Evolutionary conservation across 53 echinoderm and acorn worm species (phyloP).

Genomic region (Echinometra lucunter): DNA sequence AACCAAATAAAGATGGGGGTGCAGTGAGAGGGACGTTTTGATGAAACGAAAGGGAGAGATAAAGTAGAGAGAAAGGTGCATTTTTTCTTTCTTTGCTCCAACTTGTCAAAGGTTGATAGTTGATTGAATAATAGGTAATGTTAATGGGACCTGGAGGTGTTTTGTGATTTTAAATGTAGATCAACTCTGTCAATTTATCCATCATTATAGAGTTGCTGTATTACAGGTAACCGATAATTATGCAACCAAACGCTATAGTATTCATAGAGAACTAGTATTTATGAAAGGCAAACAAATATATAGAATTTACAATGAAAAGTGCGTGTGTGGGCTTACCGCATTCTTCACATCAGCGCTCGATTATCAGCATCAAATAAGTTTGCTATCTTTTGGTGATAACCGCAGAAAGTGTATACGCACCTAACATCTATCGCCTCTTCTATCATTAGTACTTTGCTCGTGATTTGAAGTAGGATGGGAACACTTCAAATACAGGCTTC

Average conservation of each 20-base stretch:
- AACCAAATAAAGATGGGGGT: background rate
- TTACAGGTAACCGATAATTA: background rate
- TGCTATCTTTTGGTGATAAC: constrained; percentile 13
- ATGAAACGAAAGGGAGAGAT: background rate
- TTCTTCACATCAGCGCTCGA: background rate
- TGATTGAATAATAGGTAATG: background rate
- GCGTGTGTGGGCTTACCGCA: constrained; percentile 31
- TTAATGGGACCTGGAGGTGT: background rate
- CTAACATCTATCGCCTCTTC: background rate
- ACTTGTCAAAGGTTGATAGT: background rate
- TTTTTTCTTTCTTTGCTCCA: background rate
- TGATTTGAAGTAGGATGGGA: background rate
- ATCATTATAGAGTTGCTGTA: background rate
- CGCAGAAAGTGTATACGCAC: constrained; percentile 28
- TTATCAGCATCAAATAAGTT: background rate
- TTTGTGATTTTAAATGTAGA: background rate
- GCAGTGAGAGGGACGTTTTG: background rate
- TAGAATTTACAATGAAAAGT: background rate
- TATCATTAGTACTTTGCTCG: background rate
- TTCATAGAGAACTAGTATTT: background rate
- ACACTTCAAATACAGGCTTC: background rate
- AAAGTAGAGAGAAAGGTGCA: too few relatives aligned
- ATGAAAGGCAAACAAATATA: background rate
- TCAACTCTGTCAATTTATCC: background rate
- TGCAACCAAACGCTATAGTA: background rate